These are phyloP conservation scores for Agrypnia vestita DNA, from an alignment of 1,140 invertebrate genomes.

Conservation along the genomic window DNA sequence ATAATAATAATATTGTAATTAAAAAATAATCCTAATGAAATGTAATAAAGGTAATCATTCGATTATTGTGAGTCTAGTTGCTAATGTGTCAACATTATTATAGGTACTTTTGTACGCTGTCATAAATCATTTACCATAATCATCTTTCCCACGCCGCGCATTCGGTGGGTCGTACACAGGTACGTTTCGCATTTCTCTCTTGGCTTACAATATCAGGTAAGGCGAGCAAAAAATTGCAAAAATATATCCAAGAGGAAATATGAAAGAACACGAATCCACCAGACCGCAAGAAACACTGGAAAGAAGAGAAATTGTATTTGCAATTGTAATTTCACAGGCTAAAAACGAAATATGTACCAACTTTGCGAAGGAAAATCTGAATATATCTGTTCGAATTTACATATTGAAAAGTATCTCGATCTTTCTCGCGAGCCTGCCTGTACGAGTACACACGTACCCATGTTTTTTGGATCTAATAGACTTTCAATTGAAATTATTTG, in stretches of 20 bases:
- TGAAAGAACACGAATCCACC: conserved; percentile 22
- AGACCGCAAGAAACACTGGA: conserved; percentile 34
- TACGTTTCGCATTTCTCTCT: background rate
- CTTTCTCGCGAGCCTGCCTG: background rate
- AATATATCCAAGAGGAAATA: conserved; percentile 41
- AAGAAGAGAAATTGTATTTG: conserved; percentile 51
- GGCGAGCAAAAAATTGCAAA: conserved; percentile 30
- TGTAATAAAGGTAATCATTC: too few species aligned
- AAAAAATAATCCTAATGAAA: too few species aligned
- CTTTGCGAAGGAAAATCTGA: conserved; percentile 31
- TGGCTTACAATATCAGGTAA: conserved; percentile 31
- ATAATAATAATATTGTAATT: too few species aligned
- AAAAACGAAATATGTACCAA: conserved; percentile 27
- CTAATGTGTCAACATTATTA: too few species aligned
- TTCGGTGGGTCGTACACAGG: background rate
- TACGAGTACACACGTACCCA: background rate
- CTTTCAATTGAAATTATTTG: conserved; percentile 9
- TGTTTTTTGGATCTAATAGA: conserved; percentile 4
- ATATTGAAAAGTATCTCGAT: conserved; percentile 6
- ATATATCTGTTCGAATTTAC: conserved; percentile 30
- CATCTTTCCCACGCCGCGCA: conserved; percentile 20
- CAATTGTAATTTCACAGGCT: conserved; percentile 55
- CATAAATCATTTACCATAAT: conserved; percentile 34
- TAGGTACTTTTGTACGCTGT: background rate
- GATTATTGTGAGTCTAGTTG: too few species aligned